Evolutionary conservation across 1,140 invertebrate species (phyloP), one percentile per base, ranked within the genome.

Genomic region (Myzus persicae): DNA sequence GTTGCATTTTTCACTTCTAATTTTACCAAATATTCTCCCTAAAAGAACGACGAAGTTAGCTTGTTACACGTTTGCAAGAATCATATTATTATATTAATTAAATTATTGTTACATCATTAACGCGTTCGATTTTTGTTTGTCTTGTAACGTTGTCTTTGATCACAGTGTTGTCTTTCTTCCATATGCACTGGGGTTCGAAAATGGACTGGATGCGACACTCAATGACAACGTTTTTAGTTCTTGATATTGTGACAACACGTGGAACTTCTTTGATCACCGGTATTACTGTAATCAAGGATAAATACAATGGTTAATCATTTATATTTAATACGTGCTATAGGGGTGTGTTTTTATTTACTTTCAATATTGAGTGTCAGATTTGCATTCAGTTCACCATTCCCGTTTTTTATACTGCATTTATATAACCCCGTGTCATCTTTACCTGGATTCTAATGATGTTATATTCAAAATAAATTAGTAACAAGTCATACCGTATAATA

Each of bases 391-490:
- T 99, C 99, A 94, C 99, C 99, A 95, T 98, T 96, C 94, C 97
- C 96, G 95, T 99, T 99, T 95, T 99, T 99, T 94, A 99, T 98
- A 94, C 99, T 99, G 95, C 99, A 99, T 95, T 99, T 99, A 96
- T 99, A 99, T 54, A 99, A 96, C 76, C 99, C 99, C 94, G 99
- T 99, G 96, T 99, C 99, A 94, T 98, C 97, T 94, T 98, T 96
- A 94, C 97, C 97, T 93, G 99, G 99, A 96, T 99, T 98, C 96
- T 97, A 94, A 51, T 48, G 0, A 18, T 91, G 2, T 81, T 31
- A 82, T 31, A 2, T 38, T n/a, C 8, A 46, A 82, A 48, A 40
- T n/a, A 84, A 81, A 81, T 93, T 40, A 76, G 1, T 93, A 82
- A 84, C 0, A 26, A 22, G 9, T 85, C 8, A 44, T 85, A 85